Percentiles rank a stretch among this genome's conserved stretches.
phyloP scores from a whole-genome alignment of 2,797 vertebrate genomes.

The Sardinella longiceps region DNA sequence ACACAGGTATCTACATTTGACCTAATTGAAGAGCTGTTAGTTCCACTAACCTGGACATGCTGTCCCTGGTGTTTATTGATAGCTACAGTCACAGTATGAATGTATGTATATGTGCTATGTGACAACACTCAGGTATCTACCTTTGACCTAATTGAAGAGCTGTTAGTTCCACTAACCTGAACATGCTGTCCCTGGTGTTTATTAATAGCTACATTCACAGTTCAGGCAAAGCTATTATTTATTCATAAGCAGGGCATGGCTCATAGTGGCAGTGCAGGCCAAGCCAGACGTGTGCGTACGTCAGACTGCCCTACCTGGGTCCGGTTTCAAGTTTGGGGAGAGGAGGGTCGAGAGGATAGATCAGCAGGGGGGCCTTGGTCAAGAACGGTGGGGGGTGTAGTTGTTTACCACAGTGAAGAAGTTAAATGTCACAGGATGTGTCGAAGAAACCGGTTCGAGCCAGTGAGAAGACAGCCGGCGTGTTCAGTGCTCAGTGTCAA shows the following conservation, averaged over 20 bases:
- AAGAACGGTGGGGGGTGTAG: conserved; percentile 53
- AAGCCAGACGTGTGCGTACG: conserved; percentile 22
- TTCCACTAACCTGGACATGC: background rate
- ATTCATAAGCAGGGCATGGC: conserved; percentile 14
- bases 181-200: conserved; percentile 9
- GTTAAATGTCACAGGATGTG: conserved; percentile 60
- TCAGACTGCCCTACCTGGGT: conserved; percentile 48
- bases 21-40: background rate
- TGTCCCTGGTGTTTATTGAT: conserved; percentile 39
- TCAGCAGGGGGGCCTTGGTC: conserved; percentile 30
- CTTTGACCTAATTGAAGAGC: background rate
- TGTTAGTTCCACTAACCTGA: conserved; percentile 10
- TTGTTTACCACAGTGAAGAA: conserved; percentile 66
- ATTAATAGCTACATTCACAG: conserved; percentile 42
- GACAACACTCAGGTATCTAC: background rate
- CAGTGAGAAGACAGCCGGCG: conserved; percentile 32
- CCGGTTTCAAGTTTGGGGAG: conserved; percentile 59
- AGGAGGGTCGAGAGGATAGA: conserved; percentile 51
- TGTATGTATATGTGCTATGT: too few species aligned
- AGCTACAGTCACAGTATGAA: conserved; percentile 21
- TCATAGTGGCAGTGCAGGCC: conserved; percentile 27
- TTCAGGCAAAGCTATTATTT: conserved; percentile 30
- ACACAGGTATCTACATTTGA: background rate
- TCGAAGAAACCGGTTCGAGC: conserved; percentile 58
- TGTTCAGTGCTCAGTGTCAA: background rate